Evolutionary conservation across 2,797 vertebrate species (phyloP).

Genomic region (Streptopelia turtur): DNA sequence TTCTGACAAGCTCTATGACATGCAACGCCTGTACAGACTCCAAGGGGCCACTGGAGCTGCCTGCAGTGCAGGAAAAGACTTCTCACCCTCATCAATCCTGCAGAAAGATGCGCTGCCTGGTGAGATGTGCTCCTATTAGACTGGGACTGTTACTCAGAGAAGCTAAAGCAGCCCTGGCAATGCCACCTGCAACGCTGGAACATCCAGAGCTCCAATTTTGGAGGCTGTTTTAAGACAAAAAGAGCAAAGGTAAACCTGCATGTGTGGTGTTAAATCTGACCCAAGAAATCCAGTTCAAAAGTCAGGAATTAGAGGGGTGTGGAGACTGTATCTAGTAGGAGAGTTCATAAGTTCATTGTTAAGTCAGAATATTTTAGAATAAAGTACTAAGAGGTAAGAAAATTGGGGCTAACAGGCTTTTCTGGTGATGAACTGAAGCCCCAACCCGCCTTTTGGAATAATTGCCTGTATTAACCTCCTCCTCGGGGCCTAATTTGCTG

Average conservation of each 20-base stretch:
- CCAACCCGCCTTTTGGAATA: not conserved
- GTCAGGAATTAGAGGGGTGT: not conserved
- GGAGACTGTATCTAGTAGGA: not conserved
- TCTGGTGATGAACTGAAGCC: not conserved
- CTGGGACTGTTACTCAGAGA: not conserved
- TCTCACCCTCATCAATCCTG: not conserved
- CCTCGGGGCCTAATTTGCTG: slow-evolving; percentile 16
- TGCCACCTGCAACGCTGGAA: not conserved
- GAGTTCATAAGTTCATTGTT: not conserved
- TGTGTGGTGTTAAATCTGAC: not conserved
- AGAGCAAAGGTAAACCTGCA: not conserved
- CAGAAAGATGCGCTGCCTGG: not conserved
- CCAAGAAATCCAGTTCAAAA: not conserved
- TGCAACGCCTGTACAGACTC: not conserved
- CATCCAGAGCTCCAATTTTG: not conserved
- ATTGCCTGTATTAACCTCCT: slow-evolving; percentile 3
- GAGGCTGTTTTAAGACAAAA: not conserved
- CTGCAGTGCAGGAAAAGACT: not conserved
- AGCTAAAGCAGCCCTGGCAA: not conserved
- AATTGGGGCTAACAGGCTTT: not conserved
- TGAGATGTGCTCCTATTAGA: not conserved
- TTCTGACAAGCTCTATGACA: not conserved
- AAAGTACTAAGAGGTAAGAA: not conserved
- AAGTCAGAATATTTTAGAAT: slow-evolving; percentile 12
- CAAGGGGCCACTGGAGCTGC: not conserved